Evolutionary conservation across 2,888 invertebrate genomes (phyloP), one percentile per base, ranked within the genome.

Genomic region (Lithophane leautieri): DNA sequence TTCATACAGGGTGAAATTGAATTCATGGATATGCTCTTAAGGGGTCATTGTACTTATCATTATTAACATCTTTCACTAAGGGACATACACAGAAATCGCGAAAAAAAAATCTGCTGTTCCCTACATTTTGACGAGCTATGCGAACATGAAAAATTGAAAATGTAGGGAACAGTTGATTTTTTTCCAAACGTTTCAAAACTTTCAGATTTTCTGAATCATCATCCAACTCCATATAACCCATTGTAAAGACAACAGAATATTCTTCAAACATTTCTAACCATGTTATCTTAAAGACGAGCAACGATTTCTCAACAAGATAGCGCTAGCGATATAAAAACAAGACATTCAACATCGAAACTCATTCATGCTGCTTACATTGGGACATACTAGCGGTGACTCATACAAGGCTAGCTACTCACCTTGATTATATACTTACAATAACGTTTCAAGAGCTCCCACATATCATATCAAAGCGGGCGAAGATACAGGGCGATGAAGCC

Each of bases 401-500:
- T 56, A 60, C 61, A 47, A 81, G 62, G 58, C 62, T 73, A 22
- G 58, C 77, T 67, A 81, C 77, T 81, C 66, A 78, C 81, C 81
- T 81, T 81, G 81, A 73, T 69, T 44, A 22, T 42, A 19, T 68
- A 74, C 42, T 19, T 34, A 50, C 42, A 76, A 70, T 66, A 54
- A 58, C 58, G 19, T 34, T 56, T 34, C 58, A 68, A 79, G 67
- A 76, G 28, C 70, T 66, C 69, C 61, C 19, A 61, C 70, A 63
- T 65, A 50, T 34, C 50, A 52, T 60, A 71, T 67, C 56, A 67
- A 62, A 67, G 40, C 9, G 42, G 22, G 70, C 22, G 25, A n/a
- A 69, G 69, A 76, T 69, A n/a, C n/a, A n/a, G n/a, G n/a, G n/a
- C n/a, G n/a, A n/a, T n/a, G n/a, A n/a, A n/a, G n/a, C n/a, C n/a